Base-by-base conservation (phyloP, 2,797 vertebrate species). In the Sternotherus odoratus region DNA sequence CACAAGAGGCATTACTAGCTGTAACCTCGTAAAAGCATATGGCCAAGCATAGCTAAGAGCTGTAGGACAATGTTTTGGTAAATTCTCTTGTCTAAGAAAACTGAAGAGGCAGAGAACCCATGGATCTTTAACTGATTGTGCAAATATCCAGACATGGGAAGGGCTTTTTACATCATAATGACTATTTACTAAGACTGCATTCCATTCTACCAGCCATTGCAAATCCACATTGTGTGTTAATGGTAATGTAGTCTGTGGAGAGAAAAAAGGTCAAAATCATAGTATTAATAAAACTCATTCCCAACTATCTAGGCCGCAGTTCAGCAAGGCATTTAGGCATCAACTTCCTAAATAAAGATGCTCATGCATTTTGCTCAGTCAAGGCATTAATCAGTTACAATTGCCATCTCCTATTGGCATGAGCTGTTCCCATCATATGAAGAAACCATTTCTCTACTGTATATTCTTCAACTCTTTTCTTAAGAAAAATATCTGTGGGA, bases 61-160 rank as follows among this genome's bases (percentile, higher is more conserved):
- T 0, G 97, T 99, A 89, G 99, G 99, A 94, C 99, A 99, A 96
- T 99, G 99, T 90, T 99, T 99, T 79, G 99, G 99, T 36, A 99
- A 98, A 95, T 99, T 99, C 95, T 99, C 99, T 94, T 99, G 99
- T n/a, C 99, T 98, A 85, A 99, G 98, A 96, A 99, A 99, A 96
- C 99, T 99, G 98, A 99, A 99, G 56, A 99, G 99, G 95, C 99
- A 99, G 75, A 99, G 99, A 95, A 99, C 99, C 99, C 99, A 99
- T 0, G 99, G 99, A 97, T 99, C 99, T 96, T 99, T 99, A 90
- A 99, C 97, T 0, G 99, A 99, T 96, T 99, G 99, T 85, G 99
- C 99, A 39, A 99, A 99, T 97, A 99, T 99, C 99, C 99, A 99
- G 82, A 99, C 99, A 2, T 99, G 99, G 93, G 99, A 99, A 77